These are phyloP conservation scores for Cheilosia scutellata DNA, from an alignment of 2,888 invertebrate species.

Conservation along the genomic window DNA sequence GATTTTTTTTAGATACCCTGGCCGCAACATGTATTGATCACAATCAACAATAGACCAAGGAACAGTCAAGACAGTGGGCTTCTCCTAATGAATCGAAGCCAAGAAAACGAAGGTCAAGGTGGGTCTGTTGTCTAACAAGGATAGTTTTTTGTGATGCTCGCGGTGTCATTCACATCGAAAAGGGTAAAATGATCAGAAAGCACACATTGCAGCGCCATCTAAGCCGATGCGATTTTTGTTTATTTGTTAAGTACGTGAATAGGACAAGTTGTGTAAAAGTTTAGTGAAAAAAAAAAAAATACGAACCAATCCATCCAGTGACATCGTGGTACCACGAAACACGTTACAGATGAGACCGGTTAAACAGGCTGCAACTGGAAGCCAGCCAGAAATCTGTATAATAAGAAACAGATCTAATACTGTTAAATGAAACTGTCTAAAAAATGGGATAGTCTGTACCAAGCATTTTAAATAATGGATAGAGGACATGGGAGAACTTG, in stretches of 20 bases:
- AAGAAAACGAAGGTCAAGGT: too few relatives aligned
- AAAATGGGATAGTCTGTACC: background rate
- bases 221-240: too few relatives aligned
- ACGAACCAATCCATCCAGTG: constrained; percentile 42
- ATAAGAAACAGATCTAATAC: constrained; percentile 22
- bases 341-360: constrained; percentile 36
- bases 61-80: too few relatives aligned
- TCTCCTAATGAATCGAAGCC: too few relatives aligned
- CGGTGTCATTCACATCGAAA: too few relatives aligned
- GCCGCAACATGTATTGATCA: too few relatives aligned
- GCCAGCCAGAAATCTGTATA: constrained; percentile 34
- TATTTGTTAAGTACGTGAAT: background rate
- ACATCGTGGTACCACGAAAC: constrained; percentile 41
- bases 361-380: constrained; percentile 40
- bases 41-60: too few relatives aligned
- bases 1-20: too few relatives aligned
- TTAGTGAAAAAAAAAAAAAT: constrained; percentile 1
- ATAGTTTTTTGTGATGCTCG: too few relatives aligned
- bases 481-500: background rate
- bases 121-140: too few relatives aligned
- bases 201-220: too few relatives aligned
- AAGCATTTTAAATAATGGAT: background rate
- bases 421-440: constrained; percentile 14
- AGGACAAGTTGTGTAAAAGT: background rate
- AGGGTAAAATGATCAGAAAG: too few relatives aligned